Evolutionary conservation across 2,113 vertebrate genomes (phyloP).

Genomic region (Embiotoca jacksoni): DNA sequence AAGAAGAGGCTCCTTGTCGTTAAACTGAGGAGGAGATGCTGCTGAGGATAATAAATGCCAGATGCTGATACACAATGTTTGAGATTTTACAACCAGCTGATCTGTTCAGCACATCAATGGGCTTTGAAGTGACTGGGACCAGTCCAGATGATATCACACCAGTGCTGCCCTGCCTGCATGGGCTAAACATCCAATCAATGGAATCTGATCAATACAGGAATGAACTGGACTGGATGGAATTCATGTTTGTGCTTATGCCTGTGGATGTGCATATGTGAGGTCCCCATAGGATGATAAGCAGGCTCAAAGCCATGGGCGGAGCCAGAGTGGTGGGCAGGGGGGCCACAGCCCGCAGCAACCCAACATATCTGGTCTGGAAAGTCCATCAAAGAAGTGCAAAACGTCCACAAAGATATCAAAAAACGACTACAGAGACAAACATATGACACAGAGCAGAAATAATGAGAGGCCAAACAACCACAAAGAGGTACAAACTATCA

Average conservation of each 20-base stretch:
- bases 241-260: background rate
- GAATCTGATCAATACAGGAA: conserved; percentile 50
- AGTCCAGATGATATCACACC: conserved; percentile 31
- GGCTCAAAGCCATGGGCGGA: background rate
- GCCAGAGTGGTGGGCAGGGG: background rate
- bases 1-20: conserved; percentile 37
- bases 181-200: conserved; percentile 27
- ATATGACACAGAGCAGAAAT: background rate
- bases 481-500: background rate
- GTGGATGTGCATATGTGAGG: conserved; percentile 2
- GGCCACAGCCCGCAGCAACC: background rate
- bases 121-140: conserved; percentile 27
- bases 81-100: conserved; percentile 51
- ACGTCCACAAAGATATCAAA: background rate
- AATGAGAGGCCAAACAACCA: background rate
- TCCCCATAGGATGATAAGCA: background rate
- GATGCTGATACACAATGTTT: conserved; percentile 37
- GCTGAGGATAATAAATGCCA: conserved; percentile 48
- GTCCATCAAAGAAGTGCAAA: background rate
- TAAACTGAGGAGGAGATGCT: conserved; percentile 42
- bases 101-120: conserved; percentile 34
- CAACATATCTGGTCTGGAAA: background rate
- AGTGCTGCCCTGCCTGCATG: background rate
- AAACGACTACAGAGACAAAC: background rate
- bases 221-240: conserved; percentile 21